phyloP scores from a whole-genome alignment of 2,797 vertebrate genomes.

The Hemibagrus guttatus region DNA sequence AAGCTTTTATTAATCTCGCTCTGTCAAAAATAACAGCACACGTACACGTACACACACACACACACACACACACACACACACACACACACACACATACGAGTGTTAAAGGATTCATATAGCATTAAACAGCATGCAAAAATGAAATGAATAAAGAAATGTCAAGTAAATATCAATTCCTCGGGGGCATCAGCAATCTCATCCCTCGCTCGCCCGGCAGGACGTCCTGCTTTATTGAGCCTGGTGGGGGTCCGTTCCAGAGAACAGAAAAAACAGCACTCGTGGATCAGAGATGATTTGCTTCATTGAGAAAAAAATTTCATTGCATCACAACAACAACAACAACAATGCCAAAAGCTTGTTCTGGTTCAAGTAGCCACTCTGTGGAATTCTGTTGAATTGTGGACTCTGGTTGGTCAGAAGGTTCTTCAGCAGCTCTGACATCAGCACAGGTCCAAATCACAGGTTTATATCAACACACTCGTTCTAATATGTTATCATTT shows the following conservation, averaged over 20 bases:
- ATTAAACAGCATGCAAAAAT: constrained; percentile 10
- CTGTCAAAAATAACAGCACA: not conserved
- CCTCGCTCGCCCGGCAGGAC: not conserved
- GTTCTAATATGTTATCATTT: no score
- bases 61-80: not conserved
- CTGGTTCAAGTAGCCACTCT: no score
- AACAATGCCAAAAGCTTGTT: not conserved
- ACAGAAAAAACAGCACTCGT: not conserved
- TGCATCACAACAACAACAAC: not conserved
- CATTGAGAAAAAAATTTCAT: not conserved
- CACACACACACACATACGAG: no score
- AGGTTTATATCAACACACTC: no score
- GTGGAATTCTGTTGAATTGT: no score
- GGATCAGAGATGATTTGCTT: not conserved
- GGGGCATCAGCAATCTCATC: constrained; percentile 23
- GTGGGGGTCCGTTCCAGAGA: not conserved
- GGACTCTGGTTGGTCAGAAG: no score
- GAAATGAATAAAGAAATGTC: constrained; percentile 28
- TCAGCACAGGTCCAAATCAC: no score
- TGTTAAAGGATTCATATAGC: not conserved
- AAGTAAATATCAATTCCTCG: constrained; percentile 33
- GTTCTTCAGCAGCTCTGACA: no score
- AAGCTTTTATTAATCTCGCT: not conserved
- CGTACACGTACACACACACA: no score
- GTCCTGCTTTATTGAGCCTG: constrained; percentile 2